Evolutionary conservation across 1,140 invertebrate species (phyloP).

Genomic region (Helicorthomorpha holstii): DNA sequence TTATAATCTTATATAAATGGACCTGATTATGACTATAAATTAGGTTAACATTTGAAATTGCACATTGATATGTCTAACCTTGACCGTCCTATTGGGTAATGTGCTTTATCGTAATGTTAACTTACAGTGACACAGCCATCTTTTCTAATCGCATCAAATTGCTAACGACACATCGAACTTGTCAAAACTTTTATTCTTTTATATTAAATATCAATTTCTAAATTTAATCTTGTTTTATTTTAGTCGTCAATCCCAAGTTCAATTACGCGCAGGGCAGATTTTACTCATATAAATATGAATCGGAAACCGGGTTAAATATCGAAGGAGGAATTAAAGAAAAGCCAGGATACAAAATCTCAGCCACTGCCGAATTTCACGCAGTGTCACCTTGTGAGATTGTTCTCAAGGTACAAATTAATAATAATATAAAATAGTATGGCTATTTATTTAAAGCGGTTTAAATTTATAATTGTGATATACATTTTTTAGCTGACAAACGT

Average conservation of each 20-base stretch:
- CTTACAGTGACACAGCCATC: too few species aligned
- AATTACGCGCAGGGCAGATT: conserved; percentile 39
- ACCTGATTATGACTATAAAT: too few species aligned
- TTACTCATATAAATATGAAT: conserved; percentile 45
- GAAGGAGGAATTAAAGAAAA: conserved; percentile 35
- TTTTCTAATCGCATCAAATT: too few species aligned
- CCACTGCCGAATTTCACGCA: conserved; percentile 38
- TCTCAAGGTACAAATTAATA: conserved; percentile 23
- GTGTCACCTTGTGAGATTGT: conserved; percentile 41
- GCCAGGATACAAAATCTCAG: conserved; percentile 33
- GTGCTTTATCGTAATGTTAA: too few species aligned
- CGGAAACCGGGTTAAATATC: conserved; percentile 36
- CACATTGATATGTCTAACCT: too few species aligned
- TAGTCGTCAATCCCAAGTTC: conserved; percentile 23
- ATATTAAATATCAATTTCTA: too few species aligned
- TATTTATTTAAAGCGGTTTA: background rate
- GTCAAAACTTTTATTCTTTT: too few species aligned
- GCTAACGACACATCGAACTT: too few species aligned
- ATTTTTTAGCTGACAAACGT: conserved; percentile 28
- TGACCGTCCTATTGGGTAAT: too few species aligned
- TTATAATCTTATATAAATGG: too few species aligned
- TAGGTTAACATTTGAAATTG: too few species aligned
- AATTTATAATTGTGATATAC: background rate
- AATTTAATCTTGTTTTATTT: background rate
- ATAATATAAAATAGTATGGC: background rate